Evolutionary conservation across 2,888 invertebrate genomes (phyloP).

Genomic region (Gerris lacustris): DNA sequence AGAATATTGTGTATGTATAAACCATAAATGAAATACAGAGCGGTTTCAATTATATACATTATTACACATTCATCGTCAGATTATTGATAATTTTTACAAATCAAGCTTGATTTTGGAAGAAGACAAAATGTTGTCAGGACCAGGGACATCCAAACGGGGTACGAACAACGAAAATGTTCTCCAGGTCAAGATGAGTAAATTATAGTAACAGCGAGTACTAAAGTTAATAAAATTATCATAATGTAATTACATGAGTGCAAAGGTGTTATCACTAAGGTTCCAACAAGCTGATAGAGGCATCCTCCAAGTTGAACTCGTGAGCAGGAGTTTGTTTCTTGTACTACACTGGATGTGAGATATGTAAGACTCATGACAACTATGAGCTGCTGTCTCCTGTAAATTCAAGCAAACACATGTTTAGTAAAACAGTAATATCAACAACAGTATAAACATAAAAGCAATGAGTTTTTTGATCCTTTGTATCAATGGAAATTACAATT

Average conservation of each 20-base stretch:
- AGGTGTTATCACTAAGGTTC: conserved; percentile 48
- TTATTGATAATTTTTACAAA: too few species aligned
- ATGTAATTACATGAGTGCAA: conserved; percentile 45
- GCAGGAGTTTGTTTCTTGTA: conserved; percentile 61
- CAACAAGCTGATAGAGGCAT: conserved; percentile 70
- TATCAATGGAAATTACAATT: background rate
- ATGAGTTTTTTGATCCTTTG: background rate
- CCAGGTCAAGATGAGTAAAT: too few species aligned
- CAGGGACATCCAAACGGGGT: too few species aligned
- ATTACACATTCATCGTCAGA: too few species aligned
- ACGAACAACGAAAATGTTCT: too few species aligned
- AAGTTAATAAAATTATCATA: too few species aligned
- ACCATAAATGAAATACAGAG: too few species aligned
- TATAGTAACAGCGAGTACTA: too few species aligned
- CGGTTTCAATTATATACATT: too few species aligned
- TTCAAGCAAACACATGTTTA: background rate
- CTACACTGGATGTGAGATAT: conserved; percentile 67
- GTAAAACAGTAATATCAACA: conserved; percentile 11
- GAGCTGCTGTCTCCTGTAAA: conserved; percentile 58
- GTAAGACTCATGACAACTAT: conserved; percentile 74
- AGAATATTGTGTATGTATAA: too few species aligned
- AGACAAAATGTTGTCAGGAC: too few species aligned
- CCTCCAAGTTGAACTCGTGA: conserved; percentile 79
- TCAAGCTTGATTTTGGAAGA: too few species aligned
- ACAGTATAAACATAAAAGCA: conserved; percentile 1